Percentiles rank a stretch among this genome's conserved stretches.
phyloP scores from a whole-genome alignment of 2,113 vertebrate species.

The Cinclus mexicanus region DNA sequence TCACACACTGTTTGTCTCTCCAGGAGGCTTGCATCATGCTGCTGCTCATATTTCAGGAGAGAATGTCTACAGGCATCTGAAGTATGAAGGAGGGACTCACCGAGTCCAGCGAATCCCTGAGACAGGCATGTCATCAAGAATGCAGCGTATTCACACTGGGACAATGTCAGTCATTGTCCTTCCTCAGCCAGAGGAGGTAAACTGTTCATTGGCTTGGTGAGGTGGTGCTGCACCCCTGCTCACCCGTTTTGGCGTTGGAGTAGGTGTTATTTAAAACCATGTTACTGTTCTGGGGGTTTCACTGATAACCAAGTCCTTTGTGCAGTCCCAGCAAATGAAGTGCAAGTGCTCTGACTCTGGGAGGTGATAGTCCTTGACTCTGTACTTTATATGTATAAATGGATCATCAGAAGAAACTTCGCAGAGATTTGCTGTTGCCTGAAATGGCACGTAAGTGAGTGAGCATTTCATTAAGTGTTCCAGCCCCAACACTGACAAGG shows the following conservation, averaged over 20 bases:
- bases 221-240: neutral
- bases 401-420: neutral
- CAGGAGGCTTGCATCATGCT: constrained; percentile 93
- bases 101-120: constrained; percentile 93
- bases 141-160: constrained; percentile 96
- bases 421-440: neutral
- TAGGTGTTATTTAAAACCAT: neutral
- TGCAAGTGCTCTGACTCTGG: neutral
- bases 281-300: neutral
- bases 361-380: neutral
- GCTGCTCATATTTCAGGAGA: constrained; percentile 86
- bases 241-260: neutral
- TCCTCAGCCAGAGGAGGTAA: constrained; percentile 87
- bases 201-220: no score
- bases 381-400: neutral
- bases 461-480: neutral
- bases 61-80: constrained; percentile 84
- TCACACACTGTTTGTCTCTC: neutral
- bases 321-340: neutral
- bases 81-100: constrained; percentile 91
- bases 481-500: neutral
- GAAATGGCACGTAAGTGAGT: neutral
- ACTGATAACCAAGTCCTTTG: neutral
- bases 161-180: constrained; percentile 93
- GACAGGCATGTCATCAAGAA: constrained; percentile 89